Evolutionary conservation across 2,797 vertebrate genomes (phyloP), one percentile per base, ranked within the genome.

Genomic region (Xiphophorus birchmanni): DNA sequence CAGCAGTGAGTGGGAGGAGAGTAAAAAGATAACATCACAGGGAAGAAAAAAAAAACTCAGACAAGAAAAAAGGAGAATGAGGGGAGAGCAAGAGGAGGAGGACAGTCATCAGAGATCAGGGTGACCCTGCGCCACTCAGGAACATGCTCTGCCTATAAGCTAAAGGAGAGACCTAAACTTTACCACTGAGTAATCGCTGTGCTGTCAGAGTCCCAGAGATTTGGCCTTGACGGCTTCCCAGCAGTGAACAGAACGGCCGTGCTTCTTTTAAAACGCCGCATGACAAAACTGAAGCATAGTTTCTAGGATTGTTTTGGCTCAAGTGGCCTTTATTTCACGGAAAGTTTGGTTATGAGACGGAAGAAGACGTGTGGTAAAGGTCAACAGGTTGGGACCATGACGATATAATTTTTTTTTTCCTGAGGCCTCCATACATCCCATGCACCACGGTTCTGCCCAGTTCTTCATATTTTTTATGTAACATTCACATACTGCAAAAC

Each of bases 21-120:
- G 89, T 91, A 94, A 94, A 93, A 94, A 95, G 95, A 95, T 95
- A 95, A 94, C 90, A 92, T 94, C 90, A 87, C 88, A 87, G 85
- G 29, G 29, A 48, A 23, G 7, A 9, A 52, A 90, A 87, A 87
- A 79, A 86, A 87, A 79, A 86, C 60, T 85, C 82, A 93, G 87
- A 93, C 91, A 89, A 87, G 90, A 90, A 88, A 86, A 85, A 82
- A 80, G 88, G 90, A 85, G 91, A 84, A 13, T 85, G 83, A 86
- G 82, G 81, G 84, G 83, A 77, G 85, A 84, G 80, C 73, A 78
- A 35, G 56, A 52, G 77, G 77, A 90, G 86, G 91, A 93, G 86
- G 91, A 90, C 79, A 93, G 91, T 91, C 90, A 85, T 93, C 93
- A 88, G 90, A 90, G 93, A 95, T 94, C 94, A 93, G 91, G 94